phyloP scores from a whole-genome alignment of 2,113 vertebrate species.

The Lichenostomus cassidix region DNA sequence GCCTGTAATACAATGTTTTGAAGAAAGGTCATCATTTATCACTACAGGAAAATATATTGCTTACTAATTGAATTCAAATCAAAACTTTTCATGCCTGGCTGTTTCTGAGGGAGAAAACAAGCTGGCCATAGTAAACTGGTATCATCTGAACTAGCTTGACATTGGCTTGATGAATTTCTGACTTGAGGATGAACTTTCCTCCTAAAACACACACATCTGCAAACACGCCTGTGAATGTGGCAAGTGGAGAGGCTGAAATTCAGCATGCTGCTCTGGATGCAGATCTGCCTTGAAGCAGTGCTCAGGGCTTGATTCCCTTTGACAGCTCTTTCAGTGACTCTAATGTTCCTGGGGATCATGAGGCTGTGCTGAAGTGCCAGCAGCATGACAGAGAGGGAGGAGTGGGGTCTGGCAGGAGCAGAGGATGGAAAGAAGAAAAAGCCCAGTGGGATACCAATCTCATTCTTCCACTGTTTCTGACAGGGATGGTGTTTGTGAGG shows the following conservation, averaged over 20 bases:
- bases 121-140: not conserved
- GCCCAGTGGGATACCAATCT: not conserved
- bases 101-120: not conserved
- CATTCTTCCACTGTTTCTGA: not conserved
- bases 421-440: not conserved
- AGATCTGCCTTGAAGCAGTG: not conserved
- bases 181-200: not conserved
- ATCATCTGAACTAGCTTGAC: fast-evolving
- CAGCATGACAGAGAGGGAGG: not conserved
- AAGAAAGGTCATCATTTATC: not conserved
- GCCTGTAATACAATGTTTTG: not conserved
- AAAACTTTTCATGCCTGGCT: not conserved
- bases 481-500: not conserved
- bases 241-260: not conserved
- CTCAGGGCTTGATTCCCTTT: not conserved
- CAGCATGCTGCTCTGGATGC: not conserved
- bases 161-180: not conserved
- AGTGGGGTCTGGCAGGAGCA: not conserved
- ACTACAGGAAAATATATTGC: not conserved
- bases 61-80: not conserved
- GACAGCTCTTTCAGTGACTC: not conserved
- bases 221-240: not conserved
- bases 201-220: not conserved
- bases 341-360: not conserved
- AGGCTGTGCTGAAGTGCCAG: not conserved